Conservation (phyloP, 2,113 vertebrate genomes). For the Halcyon senegalensis region DNA sequence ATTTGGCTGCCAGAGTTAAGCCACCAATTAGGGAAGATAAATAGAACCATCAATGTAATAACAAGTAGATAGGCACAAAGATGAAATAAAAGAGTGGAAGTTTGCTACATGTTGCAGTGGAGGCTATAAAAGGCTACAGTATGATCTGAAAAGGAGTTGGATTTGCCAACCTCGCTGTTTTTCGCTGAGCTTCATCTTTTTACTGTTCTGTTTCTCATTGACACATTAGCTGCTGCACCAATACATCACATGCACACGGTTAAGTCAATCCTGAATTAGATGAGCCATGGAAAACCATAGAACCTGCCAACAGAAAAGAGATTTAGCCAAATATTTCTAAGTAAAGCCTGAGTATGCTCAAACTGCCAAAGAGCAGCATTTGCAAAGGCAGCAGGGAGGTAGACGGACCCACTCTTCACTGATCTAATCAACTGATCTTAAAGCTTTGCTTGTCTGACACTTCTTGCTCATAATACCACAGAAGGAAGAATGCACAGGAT, state of each 20-base stretch:
- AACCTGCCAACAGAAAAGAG: slow-evolving; percentile 11
- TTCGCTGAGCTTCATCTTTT: slow-evolving; percentile 43
- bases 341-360: slow-evolving; percentile 35
- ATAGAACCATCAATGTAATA: slow-evolving; percentile 4
- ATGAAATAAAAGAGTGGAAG: slow-evolving; percentile 40
- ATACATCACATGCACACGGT: slow-evolving; percentile 57
- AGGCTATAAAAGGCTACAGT: slow-evolving; percentile 58
- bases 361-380: slow-evolving; percentile 24
- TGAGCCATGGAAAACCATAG: slow-evolving; percentile 57
- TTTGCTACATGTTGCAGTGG: slow-evolving; percentile 25
- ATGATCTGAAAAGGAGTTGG: slow-evolving; percentile 30
- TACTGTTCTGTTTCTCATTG: slow-evolving; percentile 60
- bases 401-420: slow-evolving; percentile 26
- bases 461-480: neutral
- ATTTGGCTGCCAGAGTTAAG: slow-evolving; percentile 19
- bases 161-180: slow-evolving; percentile 50
- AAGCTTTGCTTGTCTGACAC: slow-evolving; percentile 14
- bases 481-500: neutral
- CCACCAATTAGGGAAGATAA: slow-evolving; percentile 43
- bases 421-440: slow-evolving; percentile 34
- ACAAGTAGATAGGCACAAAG: slow-evolving; percentile 42
- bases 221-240: slow-evolving; percentile 56
- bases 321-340: slow-evolving; percentile 47
- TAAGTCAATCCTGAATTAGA: slow-evolving; percentile 69
- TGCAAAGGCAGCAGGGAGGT: slow-evolving; percentile 11